These are phyloP conservation scores for Hemitrygon akajei DNA, from an alignment of 2,797 vertebrate species.

Conservation along the genomic window DNA sequence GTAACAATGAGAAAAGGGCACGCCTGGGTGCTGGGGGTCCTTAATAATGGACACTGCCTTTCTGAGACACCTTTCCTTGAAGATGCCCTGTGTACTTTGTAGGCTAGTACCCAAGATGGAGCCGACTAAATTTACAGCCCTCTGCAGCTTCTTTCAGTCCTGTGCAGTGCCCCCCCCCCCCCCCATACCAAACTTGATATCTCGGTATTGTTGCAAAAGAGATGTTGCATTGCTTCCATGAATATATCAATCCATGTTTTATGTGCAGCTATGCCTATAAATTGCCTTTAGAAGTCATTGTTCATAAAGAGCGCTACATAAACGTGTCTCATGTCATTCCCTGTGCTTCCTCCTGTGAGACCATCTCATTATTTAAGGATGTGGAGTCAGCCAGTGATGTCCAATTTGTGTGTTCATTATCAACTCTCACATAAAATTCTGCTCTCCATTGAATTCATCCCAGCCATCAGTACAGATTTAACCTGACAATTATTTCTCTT, in stretches of 20 bases:
- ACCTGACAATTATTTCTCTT: neutral
- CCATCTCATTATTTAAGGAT: neutral
- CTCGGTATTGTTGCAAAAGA: neutral
- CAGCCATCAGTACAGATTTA: neutral
- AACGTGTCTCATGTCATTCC: neutral
- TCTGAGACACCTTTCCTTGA: too few species aligned
- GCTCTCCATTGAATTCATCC: neutral
- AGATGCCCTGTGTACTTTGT: too few species aligned
- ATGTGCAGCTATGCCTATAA: too few species aligned
- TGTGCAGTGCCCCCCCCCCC: too few species aligned
- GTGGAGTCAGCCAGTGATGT: too few species aligned
- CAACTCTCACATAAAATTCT: neutral
- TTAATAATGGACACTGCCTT: too few species aligned
- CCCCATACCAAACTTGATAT: neutral
- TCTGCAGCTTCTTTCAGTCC: too few species aligned
- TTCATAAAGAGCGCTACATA: neutral
- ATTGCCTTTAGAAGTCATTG: neutral
- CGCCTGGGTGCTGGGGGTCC: too few species aligned
- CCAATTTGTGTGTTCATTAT: neutral
- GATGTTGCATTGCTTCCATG: neutral
- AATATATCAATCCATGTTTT: neutral
- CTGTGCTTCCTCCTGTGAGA: neutral
- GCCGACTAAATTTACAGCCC: too few species aligned
- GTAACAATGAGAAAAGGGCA: too few species aligned
- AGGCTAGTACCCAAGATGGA: too few species aligned